These are phyloP conservation scores for Protomyctophum bolini DNA, from an alignment of 2,113 vertebrate species.

Conservation along the genomic window DNA sequence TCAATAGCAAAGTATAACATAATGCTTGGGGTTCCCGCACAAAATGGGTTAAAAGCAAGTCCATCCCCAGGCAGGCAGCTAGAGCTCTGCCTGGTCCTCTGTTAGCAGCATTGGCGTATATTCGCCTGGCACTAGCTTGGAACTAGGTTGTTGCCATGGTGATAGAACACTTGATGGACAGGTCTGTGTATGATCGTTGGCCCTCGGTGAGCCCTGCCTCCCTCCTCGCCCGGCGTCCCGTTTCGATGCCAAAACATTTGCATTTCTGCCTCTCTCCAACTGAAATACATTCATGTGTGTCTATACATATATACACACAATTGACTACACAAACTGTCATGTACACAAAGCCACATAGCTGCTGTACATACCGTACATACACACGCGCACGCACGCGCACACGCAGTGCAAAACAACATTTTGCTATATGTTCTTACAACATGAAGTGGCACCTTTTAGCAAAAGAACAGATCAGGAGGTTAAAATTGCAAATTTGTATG, in stretches of 20 bases:
- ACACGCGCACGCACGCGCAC: neutral
- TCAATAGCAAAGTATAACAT: too few species aligned
- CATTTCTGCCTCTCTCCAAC: constrained; percentile 15
- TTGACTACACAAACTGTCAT: too few species aligned
- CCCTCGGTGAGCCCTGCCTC: constrained; percentile 51
- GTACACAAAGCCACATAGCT: too few species aligned
- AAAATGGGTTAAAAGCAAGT: constrained; percentile 42
- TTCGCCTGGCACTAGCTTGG: constrained; percentile 61
- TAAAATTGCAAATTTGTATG: too few species aligned
- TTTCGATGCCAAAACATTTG: constrained; percentile 27
- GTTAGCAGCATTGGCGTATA: constrained; percentile 55
- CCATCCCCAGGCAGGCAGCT: constrained; percentile 44
- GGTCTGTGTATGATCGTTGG: constrained; percentile 62
- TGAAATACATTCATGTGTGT: constrained; percentile 7
- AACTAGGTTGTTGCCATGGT: constrained; percentile 85
- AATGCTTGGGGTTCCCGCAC: too few species aligned
- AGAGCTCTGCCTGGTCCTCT: constrained; percentile 64
- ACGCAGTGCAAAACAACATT: too few species aligned
- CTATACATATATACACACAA: constrained; percentile 1
- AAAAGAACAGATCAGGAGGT: too few species aligned
- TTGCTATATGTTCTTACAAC: too few species aligned
- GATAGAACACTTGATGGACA: constrained; percentile 78
- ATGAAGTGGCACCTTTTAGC: too few species aligned
- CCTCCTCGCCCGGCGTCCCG: constrained; percentile 37
- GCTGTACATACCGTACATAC: neutral